Evolutionary conservation across 92 coral and sea anemone genomes (phyloP).

Genomic region (Meandrina meandrites): DNA sequence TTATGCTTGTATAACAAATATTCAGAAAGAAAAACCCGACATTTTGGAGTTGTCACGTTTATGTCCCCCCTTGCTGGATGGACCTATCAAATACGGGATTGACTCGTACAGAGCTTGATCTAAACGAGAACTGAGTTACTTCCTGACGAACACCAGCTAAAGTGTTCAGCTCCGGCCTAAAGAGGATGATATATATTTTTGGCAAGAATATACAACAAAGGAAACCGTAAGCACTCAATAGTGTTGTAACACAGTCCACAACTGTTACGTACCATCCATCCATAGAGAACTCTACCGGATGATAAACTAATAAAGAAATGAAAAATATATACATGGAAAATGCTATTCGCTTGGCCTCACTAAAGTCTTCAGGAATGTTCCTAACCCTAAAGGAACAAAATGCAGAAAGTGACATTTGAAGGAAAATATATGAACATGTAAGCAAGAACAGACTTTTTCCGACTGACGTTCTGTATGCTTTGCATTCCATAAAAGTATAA

Average conservation of each 20-base stretch:
- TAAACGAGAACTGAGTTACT: not conserved
- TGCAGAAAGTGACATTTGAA: conserved; percentile 51
- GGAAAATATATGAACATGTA: conserved; percentile 46
- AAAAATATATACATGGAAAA: conserved; percentile 4
- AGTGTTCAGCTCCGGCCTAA: not conserved
- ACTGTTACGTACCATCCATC: not conserved
- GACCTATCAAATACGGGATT: not conserved
- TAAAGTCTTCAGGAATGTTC: not conserved
- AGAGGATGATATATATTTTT: not conserved
- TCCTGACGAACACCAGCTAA: not conserved
- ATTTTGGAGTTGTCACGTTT: not conserved
- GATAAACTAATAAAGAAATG: not conserved
- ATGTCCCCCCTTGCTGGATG: not conserved
- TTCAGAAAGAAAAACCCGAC: too few species aligned
- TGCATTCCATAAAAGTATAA: conserved; percentile 47
- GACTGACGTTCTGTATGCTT: conserved; percentile 23
- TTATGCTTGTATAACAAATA: too few species aligned
- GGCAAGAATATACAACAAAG: not conserved
- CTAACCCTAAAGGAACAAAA: conserved; percentile 64
- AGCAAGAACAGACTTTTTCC: conserved; percentile 44
- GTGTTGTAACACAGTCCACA: conserved; percentile 6
- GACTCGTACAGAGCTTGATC: not conserved
- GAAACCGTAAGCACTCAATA: conserved; percentile 5
- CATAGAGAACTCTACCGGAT: not conserved
- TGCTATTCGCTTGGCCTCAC: not conserved